These are phyloP conservation scores for Tapirus terrestris DNA, from an alignment of 2,113 vertebrate genomes.

Conservation along the genomic window DNA sequence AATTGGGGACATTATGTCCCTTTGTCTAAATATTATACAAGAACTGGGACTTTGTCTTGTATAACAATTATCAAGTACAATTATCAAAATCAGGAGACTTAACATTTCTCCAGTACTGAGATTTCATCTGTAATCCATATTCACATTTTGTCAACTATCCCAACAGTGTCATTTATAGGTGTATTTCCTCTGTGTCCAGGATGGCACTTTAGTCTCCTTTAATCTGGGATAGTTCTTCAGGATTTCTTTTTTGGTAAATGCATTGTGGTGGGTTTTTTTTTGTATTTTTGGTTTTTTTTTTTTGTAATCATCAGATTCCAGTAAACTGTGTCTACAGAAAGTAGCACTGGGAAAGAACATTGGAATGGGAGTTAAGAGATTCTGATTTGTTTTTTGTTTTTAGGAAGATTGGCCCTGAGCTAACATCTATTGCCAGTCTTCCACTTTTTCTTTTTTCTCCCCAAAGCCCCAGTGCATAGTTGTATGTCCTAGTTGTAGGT, in stretches of 20 bases:
- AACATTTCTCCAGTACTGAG: background rate
- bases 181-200: background rate
- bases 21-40: background rate
- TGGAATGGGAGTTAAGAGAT: background rate
- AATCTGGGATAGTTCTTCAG: background rate
- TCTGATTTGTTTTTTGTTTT: too few species aligned
- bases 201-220: background rate
- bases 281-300: too few species aligned
- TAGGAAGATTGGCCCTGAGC: too few species aligned
- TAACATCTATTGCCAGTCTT: too few species aligned
- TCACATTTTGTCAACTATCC: background rate
- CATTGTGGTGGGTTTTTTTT: too few species aligned
- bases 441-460: too few species aligned
- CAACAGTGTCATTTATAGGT: background rate
- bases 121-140: background rate
- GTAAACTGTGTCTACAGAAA: background rate
- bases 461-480: too few species aligned
- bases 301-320: background rate
- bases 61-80: background rate
- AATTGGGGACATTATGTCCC: background rate
- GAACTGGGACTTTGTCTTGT: background rate
- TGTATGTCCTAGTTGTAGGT: too few species aligned
- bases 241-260: too few species aligned
- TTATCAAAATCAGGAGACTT: slow-evolving; percentile 3
- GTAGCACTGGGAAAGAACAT: background rate